phyloP scores from a whole-genome alignment of 2,113 vertebrate genomes.

The Oreocharis arfaki region DNA sequence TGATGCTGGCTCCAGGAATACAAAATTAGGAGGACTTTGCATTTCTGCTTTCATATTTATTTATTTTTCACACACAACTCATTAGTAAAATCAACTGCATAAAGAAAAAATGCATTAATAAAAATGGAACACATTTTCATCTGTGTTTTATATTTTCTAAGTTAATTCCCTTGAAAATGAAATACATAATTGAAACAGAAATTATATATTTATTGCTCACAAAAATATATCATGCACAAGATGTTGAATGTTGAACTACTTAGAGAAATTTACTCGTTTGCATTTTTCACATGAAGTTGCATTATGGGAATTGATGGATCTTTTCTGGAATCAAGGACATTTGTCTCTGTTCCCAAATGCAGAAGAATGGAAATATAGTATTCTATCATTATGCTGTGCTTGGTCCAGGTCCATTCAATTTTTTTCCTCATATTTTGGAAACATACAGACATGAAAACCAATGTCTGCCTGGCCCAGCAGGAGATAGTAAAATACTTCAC shows the following conservation, averaged over 20 bases:
- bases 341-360: conserved; percentile 53
- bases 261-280: conserved; percentile 57
- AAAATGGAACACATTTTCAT: conserved; percentile 5
- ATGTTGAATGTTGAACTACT: conserved; percentile 57
- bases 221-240: conserved; percentile 25
- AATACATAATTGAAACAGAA: conserved; percentile 58
- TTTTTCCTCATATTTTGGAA: conserved; percentile 71
- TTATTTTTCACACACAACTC: background rate
- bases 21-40: background rate
- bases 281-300: conserved; percentile 55
- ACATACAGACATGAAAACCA: conserved; percentile 68
- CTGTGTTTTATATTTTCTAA: conserved; percentile 40
- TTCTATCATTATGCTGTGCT: conserved; percentile 58
- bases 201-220: conserved; percentile 53
- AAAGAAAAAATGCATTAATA: background rate
- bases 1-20: background rate
- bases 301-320: conserved; percentile 54
- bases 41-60: background rate
- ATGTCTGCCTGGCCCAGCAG: conserved; percentile 72
- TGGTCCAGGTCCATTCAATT: conserved; percentile 58
- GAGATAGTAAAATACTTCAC: conserved; percentile 73
- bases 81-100: background rate
- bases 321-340: conserved; percentile 57
- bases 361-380: conserved; percentile 60
- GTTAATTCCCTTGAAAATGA: conserved; percentile 42